phyloP scores from a whole-genome alignment of 2,888 invertebrate genomes.

The Drosophila atroscutellata region DNA sequence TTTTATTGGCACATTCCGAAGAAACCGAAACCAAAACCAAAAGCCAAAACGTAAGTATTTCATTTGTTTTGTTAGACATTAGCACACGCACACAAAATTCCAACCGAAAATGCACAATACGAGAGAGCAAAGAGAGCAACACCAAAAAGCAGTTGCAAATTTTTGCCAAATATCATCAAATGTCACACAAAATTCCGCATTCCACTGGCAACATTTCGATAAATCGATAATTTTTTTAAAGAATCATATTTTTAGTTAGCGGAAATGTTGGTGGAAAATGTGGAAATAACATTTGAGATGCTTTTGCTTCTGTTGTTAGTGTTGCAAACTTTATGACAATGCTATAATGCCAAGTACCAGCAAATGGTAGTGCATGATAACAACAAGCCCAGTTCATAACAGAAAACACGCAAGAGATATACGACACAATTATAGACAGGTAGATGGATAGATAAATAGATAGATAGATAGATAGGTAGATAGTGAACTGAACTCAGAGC shows the following conservation, averaged over 20 bases:
- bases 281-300: constrained; percentile 14
- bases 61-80: constrained; percentile 72
- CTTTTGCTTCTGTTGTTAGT: constrained; percentile 36
- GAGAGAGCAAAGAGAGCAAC: constrained; percentile 56
- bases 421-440: constrained; percentile 16
- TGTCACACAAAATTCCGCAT: not conserved
- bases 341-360: constrained; percentile 31
- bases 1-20: constrained; percentile 51
- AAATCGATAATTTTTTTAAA: not conserved
- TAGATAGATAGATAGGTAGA: constrained; percentile 2
- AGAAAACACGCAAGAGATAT: constrained; percentile 67
- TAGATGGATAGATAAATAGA: not conserved
- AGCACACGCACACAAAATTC: constrained; percentile 85
- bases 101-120: constrained; percentile 75
- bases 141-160: constrained; percentile 11
- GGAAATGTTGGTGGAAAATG: too few species aligned
- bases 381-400: constrained; percentile 76
- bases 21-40: constrained; percentile 55
- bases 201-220: not conserved
- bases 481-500: constrained; percentile 4
- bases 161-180: constrained; percentile 31
- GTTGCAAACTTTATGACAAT: constrained; percentile 59
- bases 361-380: constrained; percentile 36
- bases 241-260: not conserved
- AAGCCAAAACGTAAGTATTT: constrained; percentile 55